phyloP scores from a whole-genome alignment of 2,888 invertebrate species.

The Luffia ferchaultella region DNA sequence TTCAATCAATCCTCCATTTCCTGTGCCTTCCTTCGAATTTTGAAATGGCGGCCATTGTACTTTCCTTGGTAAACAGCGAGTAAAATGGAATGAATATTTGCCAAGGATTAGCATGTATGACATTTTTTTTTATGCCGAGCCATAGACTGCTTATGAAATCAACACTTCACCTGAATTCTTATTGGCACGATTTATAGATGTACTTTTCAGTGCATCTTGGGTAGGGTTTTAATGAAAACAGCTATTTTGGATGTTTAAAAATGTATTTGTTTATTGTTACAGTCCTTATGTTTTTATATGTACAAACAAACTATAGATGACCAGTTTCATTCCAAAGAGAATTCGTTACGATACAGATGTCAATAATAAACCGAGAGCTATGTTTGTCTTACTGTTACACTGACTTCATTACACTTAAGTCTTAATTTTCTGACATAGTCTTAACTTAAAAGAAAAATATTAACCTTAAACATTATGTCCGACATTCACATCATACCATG shows the following conservation, averaged over 20 bases:
- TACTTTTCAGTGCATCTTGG: no score
- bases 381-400: slow-evolving; percentile 40
- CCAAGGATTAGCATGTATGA: no score
- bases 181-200: no score
- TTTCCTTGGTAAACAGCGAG: no score
- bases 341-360: not conserved
- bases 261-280: slow-evolving; percentile 62
- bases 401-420: slow-evolving; percentile 40
- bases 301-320: slow-evolving; percentile 63
- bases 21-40: no score
- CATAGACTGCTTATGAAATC: no score
- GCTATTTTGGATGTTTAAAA: slow-evolving; percentile 42
- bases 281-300: slow-evolving; percentile 63
- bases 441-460: slow-evolving; percentile 56
- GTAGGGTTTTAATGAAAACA: no score
- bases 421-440: slow-evolving; percentile 16
- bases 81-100: no score
- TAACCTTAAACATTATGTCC: slow-evolving; percentile 44
- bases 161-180: no score
- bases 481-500: slow-evolving; percentile 60
- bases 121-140: no score
- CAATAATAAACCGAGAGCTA: not conserved
- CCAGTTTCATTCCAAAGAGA: slow-evolving; percentile 30
- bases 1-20: no score
- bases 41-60: no score